Base-by-base conservation (phyloP, 1,140 invertebrate species). In the Seison nebaliae region DNA sequence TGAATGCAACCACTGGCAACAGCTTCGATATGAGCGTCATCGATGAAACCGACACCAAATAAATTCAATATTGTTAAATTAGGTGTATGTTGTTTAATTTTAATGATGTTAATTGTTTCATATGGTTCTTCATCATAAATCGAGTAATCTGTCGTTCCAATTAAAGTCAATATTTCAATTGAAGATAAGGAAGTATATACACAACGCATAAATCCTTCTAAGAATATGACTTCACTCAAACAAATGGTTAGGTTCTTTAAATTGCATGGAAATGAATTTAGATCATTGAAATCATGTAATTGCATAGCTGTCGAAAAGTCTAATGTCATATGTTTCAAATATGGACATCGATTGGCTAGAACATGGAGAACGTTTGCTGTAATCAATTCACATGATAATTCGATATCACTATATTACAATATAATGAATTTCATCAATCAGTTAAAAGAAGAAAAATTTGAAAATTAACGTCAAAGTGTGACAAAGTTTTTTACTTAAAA, bases 131-230 rank as follows among this genome's bases (percentile, higher is more conserved):
- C 88, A 51, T 93, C 86, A 52, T 96, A 62, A 42, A 58, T 84
- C 18, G n/a, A 15, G 30, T n/a, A 2, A 16, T 16, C 23, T 12
- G 24, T 46, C 63, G 52, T 60, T 80, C 80, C 91, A 52, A 98
- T 83, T 16, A 98, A 65, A 63, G 96, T 88, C 20, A 98, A 64
- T 42, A 93, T 79, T 66, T 96, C 81, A n/a, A 98, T 54, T 6
- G 86, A 88, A 44, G 94, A 94, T 49, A 98, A 88, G 52, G 93
- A 96, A 53, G 93, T 94, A 56, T 98, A 96, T 44, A 96, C 94
- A 60, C 96, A 88, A 42, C 91, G 64, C 81, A 98, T 94, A 53
- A 98, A 96, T n/a, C 88, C 91, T 59, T 98, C 91, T 74, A 98
- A 84, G 58, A 98, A 98, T 52, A 98, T 98, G 31, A 96, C 88